These are phyloP conservation scores for Drosophila mimica DNA, from an alignment of 2,888 invertebrate species.

Conservation along the genomic window DNA sequence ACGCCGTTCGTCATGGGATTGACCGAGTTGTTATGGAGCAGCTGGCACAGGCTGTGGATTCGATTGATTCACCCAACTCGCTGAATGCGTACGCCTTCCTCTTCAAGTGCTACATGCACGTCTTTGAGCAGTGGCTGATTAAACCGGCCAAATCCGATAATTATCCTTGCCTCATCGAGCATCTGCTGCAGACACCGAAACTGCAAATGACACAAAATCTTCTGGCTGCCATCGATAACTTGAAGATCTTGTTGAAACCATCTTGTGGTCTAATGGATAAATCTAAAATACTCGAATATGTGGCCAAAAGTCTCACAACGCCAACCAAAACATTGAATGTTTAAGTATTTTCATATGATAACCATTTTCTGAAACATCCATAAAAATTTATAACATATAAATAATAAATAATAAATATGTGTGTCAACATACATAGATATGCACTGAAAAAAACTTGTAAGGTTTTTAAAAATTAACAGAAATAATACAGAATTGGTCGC, in stretches of 20 bases:
- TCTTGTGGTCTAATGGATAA: conserved; percentile 4
- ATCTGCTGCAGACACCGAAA: conserved; percentile 26
- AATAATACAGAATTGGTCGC: background rate
- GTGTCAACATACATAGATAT: background rate
- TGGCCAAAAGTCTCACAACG: conserved; percentile 14
- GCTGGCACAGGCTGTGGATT: conserved; percentile 6
- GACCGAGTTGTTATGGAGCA: conserved; percentile 20
- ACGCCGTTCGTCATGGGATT: background rate
- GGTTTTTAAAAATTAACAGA: background rate
- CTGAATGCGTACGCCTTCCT: conserved; percentile 5
- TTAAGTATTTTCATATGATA: conserved; percentile 2
- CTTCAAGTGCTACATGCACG: conserved; percentile 40
- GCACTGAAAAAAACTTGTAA: background rate
- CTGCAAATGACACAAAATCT: conserved; percentile 4
- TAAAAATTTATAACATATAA: background rate
- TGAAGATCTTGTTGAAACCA: conserved; percentile 9
- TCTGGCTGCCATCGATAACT: conserved; percentile 6
- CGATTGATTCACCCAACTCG: background rate
- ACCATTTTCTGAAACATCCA: background rate
- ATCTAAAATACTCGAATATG: background rate
- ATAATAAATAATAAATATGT: background rate
- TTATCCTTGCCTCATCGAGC: conserved; percentile 29
- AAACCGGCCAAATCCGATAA: background rate
- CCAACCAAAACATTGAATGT: background rate
- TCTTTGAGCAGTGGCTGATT: conserved; percentile 19